A percentile compares a stretch with the other conserved stretches of the same genome.
Conservation (phyloP, 2,113 vertebrate species). For the Pagrus major region DNA sequence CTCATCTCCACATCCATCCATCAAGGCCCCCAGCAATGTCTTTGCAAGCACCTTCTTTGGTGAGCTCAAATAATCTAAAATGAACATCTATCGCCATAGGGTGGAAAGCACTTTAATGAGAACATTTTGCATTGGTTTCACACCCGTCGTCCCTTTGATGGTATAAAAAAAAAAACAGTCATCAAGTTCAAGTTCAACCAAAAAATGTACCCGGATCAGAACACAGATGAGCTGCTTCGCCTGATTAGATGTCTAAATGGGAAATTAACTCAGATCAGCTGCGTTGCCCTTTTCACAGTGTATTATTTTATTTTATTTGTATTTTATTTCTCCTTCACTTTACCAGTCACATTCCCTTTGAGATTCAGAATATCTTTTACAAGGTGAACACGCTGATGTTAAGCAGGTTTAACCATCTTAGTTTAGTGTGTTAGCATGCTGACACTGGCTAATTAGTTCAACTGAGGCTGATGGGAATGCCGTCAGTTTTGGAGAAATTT, state of each 20-base stretch:
- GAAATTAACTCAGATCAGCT: not conserved
- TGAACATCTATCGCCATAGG: not conserved
- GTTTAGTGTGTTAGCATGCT: no score
- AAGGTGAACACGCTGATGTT: not conserved
- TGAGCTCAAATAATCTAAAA: slow-evolving; percentile 73
- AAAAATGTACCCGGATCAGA: not conserved
- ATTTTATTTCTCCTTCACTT: no score
- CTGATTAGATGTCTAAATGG: not conserved
- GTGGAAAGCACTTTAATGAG: no score
- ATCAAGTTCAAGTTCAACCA: not conserved
- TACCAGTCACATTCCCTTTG: no score
- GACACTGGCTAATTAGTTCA: no score
- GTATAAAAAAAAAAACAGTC: not conserved
- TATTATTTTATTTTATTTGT: no score
- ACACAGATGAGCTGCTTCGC: not conserved
- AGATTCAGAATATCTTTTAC: no score
- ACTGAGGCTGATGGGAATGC: no score
- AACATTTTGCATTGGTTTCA: not conserved
- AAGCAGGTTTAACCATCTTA: not conserved
- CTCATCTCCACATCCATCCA: slow-evolving; percentile 90
- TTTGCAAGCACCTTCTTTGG: slow-evolving; percentile 97
- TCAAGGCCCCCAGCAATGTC: slow-evolving; percentile 91
- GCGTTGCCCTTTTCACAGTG: not conserved
- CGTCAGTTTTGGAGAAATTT: no score
- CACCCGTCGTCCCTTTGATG: no score